Base-by-base conservation (phyloP, 2,888 invertebrate genomes). In the Hirudinaria manillensis region DNA sequence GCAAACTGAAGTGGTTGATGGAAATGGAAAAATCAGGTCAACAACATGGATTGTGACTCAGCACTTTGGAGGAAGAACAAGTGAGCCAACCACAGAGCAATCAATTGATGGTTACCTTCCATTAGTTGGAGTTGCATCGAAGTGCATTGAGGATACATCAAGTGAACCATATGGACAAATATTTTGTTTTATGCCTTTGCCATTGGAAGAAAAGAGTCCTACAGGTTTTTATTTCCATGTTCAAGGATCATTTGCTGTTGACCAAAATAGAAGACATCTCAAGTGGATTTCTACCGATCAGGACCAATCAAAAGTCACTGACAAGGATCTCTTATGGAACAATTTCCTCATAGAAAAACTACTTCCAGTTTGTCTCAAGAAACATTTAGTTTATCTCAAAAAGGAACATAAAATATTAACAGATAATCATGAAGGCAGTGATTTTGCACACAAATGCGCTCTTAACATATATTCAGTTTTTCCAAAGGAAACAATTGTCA, bases 281-380 rank as follows among this genome's bases (percentile, higher is more conserved):
- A 74, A 73, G 56, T 74, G 74, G 76, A 67, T 75, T 0, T 61
- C 76, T 10, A 32, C 71, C 21, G 76, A 74, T 45, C 76, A 73
- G 19, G 73, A 75, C 16, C 29, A 29, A 51, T 16, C 55, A 2
- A 56, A 27, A 7, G 19, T 77, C 53, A 77, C 73, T 27, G 83
- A 82, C 77, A 81, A 80, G 73, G 65, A 79, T 16, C 79, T 82
- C 29, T 70, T 76, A 27, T 84, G 84, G 84, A 84, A 84, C 77
- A 76, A 80, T n/a, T 77, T 78, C 34, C 76, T 84, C 2, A 76
- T 83, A 19, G 73, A 67, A 19, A 82, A 83, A 76, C 80, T 81
- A 0, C 53, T 83, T 0, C 81, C 83, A n/a, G 68, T 76, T 29
- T 80, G 80, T 7, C 83, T 82, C 61, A 55, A 68, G 34, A 56